phyloP scores from a whole-genome alignment of 1,140 invertebrate genomes.

The Dreissena polymorpha region DNA sequence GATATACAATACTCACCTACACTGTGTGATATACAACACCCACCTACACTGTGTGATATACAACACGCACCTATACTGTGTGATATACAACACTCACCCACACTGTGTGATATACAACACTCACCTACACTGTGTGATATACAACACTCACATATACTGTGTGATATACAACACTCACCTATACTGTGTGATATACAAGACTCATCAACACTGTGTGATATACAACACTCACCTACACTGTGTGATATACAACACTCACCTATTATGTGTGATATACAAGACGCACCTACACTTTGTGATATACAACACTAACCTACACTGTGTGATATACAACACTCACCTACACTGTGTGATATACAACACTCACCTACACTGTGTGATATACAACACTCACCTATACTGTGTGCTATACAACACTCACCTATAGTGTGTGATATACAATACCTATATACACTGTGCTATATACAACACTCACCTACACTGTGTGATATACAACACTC shows the following conservation, averaged over 20 bases:
- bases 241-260: not conserved
- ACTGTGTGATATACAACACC: not conserved
- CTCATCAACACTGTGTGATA: slow-evolving; percentile 16
- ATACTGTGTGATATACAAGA: not conserved
- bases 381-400: no score
- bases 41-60: slow-evolving; percentile 29
- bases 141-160: slow-evolving; percentile 2
- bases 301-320: not conserved
- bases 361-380: slow-evolving; percentile 13
- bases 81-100: not conserved
- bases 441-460: no score
- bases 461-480: not conserved
- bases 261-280: no score
- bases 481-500: not conserved
- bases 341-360: not conserved
- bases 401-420: not conserved
- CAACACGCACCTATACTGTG: no score
- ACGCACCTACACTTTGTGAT: no score
- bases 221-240: no score
- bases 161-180: no score
- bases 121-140: no score
- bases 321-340: no score
- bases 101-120: not conserved
- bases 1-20: no score
- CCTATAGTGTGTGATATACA: slow-evolving; percentile 21